Conservation (phyloP, 2,888 invertebrate species). For the Polydrusus cervinus region DNA sequence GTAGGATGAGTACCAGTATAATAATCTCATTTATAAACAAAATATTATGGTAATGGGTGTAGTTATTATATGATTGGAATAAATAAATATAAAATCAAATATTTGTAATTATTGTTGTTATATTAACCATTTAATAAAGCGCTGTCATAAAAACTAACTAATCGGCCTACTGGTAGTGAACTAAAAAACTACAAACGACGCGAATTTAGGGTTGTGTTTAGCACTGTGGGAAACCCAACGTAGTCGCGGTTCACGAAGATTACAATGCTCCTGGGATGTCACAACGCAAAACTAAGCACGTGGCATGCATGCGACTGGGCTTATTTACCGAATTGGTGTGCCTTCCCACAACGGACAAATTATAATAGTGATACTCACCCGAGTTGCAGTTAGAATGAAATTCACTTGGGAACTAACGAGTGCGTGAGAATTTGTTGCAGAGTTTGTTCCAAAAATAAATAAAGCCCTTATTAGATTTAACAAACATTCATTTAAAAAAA, state of each 20-base stretch:
- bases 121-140: too few species aligned
- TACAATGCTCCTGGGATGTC: constrained; percentile 64
- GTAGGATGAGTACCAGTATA: too few species aligned
- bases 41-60: too few species aligned
- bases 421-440: constrained; percentile 30
- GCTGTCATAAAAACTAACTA: constrained; percentile 27
- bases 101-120: too few species aligned
- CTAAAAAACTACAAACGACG: not conserved
- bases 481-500: too few species aligned
- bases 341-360: constrained; percentile 59
- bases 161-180: constrained; percentile 14
- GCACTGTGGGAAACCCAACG: constrained; percentile 66
- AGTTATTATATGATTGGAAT: too few species aligned
- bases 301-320: constrained; percentile 62
- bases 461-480: not conserved
- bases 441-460: not conserved
- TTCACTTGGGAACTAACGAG: constrained; percentile 42
- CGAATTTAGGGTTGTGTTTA: constrained; percentile 24
- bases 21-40: too few species aligned
- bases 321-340: constrained; percentile 59
- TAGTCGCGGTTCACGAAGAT: constrained; percentile 67
- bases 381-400: constrained; percentile 38
- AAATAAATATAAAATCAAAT: too few species aligned
- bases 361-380: constrained; percentile 63
- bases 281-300: constrained; percentile 57